Percentiles rank a stretch among this genome's conserved stretches.
Evolutionary conservation across 2,888 invertebrate genomes (phyloP).

Genomic region (Caenorhabditis plicata): DNA sequence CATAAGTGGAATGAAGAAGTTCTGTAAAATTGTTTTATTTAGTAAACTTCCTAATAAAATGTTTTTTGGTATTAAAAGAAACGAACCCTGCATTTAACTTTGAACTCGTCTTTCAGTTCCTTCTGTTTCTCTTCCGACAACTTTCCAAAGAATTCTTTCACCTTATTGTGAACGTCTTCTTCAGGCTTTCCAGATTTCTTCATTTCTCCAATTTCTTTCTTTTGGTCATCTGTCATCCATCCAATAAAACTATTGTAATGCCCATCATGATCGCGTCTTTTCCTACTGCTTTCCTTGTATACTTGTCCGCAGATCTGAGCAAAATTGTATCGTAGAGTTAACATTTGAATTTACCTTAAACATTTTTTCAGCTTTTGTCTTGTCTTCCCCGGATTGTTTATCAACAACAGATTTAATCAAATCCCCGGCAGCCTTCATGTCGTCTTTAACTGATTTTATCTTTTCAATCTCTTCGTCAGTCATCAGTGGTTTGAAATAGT

Average conservation of each 20-base stretch:
- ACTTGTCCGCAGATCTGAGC: constrained; percentile 20
- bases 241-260: constrained; percentile 10
- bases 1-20: constrained; percentile 29
- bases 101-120: constrained; percentile 32
- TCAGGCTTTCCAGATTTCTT: constrained; percentile 33
- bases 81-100: constrained; percentile 36
- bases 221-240: constrained; percentile 24
- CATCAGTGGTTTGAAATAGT: constrained; percentile 8
- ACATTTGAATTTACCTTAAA: constrained; percentile 1
- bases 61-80: too few relatives aligned
- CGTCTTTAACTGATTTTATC: constrained; percentile 4
- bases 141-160: constrained; percentile 44
- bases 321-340: too few relatives aligned
- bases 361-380: constrained; percentile 26
- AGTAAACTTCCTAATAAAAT: too few relatives aligned
- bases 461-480: constrained; percentile 5
- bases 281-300: constrained; percentile 9
- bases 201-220: constrained; percentile 6
- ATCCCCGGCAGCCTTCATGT: constrained; percentile 17
- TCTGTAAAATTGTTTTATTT: too few relatives aligned
- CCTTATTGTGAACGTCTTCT: constrained; percentile 42
- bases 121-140: constrained; percentile 34
- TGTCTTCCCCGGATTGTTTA: constrained; percentile 30
- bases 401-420: constrained; percentile 24
- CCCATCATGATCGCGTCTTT: constrained; percentile 10